These are phyloP conservation scores for Ptychadena robeensis DNA, from an alignment of 2,797 vertebrate species.

Conservation along the genomic window DNA sequence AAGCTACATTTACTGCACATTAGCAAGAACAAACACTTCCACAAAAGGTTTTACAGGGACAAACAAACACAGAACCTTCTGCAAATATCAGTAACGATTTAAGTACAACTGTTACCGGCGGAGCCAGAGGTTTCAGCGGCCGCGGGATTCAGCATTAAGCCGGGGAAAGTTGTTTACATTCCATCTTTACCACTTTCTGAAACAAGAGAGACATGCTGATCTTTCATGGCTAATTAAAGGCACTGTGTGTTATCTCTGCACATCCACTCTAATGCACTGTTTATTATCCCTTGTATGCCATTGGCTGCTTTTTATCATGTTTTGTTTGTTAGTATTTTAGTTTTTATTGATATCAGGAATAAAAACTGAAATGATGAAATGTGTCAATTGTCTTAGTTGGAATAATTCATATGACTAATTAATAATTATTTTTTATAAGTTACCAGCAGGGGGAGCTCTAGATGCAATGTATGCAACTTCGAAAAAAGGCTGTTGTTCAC, in stretches of 20 bases:
- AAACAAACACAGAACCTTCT: conserved; percentile 67
- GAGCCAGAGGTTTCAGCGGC: conserved; percentile 62
- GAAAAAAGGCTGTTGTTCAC: too few species aligned
- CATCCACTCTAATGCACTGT: conserved; percentile 12
- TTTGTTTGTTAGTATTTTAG: background rate
- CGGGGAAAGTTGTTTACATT: conserved; percentile 65
- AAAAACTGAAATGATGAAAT: background rate
- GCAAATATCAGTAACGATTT: conserved; percentile 65
- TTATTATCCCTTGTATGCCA: conserved; percentile 2
- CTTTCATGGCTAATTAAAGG: background rate
- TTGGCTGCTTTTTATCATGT: background rate
- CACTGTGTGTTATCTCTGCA: conserved; percentile 5
- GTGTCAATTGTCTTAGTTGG: background rate
- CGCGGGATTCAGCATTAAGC: conserved; percentile 66
- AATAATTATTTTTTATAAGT: background rate
- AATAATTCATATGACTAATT: background rate
- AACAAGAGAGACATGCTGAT: conserved; percentile 26
- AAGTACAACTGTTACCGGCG: conserved; percentile 58
- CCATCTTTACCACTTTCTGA: conserved; percentile 65
- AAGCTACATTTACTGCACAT: conserved; percentile 77
- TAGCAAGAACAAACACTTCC: conserved; percentile 74
- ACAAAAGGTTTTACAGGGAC: conserved; percentile 71
- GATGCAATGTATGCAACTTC: background rate
- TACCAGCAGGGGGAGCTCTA: background rate
- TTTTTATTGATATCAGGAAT: background rate